Evolutionary conservation across 2,113 vertebrate genomes (phyloP), one percentile per base, ranked within the genome.

Genomic region (Sebastes schlegelii): DNA sequence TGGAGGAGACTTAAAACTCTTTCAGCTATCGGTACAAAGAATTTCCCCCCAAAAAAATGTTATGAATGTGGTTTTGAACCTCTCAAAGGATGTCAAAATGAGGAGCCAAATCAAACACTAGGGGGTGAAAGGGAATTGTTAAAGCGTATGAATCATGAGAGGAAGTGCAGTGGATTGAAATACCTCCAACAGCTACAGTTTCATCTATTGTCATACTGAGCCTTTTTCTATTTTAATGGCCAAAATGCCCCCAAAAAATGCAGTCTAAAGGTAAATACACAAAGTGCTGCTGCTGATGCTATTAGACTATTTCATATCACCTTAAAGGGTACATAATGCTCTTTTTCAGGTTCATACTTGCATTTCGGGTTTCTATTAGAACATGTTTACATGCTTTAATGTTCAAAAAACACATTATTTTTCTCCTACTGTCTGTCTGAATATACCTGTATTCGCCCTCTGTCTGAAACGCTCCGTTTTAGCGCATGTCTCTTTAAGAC

Each of bases 61-160:
- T 10, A 4, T 42, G 34, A 74, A 58, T 23, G 23, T 19, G 63
- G 3, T 57, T 79, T 45, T 77, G 68, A 79, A 63, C 46, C 2
- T 52, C 62, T 83, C 64, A 70, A 26, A 79, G 45, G 34, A 60
- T 61, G 52, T 73, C 43, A 54, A 42, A 77, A 61, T 13, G 54
- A 74, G 61, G 13, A 78, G 55, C 21, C 1, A 43, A 87, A 79
- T 69, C 57, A 77, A 85, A 77, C 46, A 45, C 19, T 4, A 13
- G 6, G 34, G 48, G 52, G 65, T 75, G 72, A 86, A 70, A 76
- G 61, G 67, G 55, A 84, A 72, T 45, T 45, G 64, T 54, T 75
- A 58, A 80, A 66, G 58, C 14, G 34, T 0, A 69, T 78, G 64
- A 73, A 51, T 46, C 40, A 34, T 0, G 5, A 23, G 48, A 75